phyloP scores from a whole-genome alignment of 2,888 invertebrate species.

The Zelleria hepariella region DNA sequence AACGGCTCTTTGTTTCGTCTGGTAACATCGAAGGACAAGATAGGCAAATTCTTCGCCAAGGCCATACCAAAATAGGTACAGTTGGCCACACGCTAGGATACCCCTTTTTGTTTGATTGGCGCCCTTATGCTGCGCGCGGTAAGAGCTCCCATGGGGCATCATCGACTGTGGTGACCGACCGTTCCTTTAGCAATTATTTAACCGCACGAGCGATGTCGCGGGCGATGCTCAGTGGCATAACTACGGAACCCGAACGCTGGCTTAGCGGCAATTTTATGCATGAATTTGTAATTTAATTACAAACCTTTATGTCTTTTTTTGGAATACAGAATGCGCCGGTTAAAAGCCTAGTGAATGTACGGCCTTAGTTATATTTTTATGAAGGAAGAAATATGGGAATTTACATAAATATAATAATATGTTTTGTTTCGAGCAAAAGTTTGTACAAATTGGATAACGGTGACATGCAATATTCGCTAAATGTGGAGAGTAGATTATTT shows the following conservation, averaged over 20 bases:
- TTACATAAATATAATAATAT: not conserved
- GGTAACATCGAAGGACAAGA: no score
- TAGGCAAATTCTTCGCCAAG: no score
- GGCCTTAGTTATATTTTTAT: not conserved
- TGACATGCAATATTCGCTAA: no score
- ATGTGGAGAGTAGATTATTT: no score
- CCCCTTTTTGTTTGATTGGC: no score
- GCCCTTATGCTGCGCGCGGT: no score
- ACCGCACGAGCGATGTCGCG: not conserved
- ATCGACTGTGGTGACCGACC: no score
- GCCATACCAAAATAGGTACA: no score
- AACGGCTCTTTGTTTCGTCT: no score
- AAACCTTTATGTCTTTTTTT: slow-evolving; percentile 7
- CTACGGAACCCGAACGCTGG: not conserved
- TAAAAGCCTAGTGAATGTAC: not conserved
- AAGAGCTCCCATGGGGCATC: not conserved
- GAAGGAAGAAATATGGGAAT: not conserved
- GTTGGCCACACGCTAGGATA: no score
- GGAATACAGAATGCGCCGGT: not conserved
- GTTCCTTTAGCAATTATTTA: not conserved
- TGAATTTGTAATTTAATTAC: slow-evolving; percentile 50
- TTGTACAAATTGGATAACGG: not conserved
- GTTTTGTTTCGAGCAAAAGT: not conserved
- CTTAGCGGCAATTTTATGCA: slow-evolving; percentile 41
- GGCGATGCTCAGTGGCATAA: not conserved